A percentile compares a stretch with the other conserved stretches of the same genome.
These are phyloP conservation scores for Tarsius wallacei DNA, from an alignment of 2,797 vertebrate genomes.

Conservation along the genomic window DNA sequence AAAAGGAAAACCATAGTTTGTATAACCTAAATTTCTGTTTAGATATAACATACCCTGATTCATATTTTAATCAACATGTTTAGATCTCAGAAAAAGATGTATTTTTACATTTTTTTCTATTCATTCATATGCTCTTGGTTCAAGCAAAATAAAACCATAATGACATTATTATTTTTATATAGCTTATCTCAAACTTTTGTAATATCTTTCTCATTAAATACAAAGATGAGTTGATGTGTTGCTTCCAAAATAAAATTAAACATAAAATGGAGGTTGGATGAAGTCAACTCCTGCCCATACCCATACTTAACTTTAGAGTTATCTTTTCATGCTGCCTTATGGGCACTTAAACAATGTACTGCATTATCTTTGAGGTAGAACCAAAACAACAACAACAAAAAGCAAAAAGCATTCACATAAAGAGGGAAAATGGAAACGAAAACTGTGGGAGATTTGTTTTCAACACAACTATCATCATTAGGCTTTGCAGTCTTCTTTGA, in stretches of 20 bases:
- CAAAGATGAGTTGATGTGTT: conserved; percentile 62
- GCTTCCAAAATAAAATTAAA: conserved; percentile 69
- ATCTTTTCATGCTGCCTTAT: conserved; percentile 89
- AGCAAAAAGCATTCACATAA: conserved; percentile 68
- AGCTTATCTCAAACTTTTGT: conserved; percentile 73
- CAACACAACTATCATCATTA: conserved; percentile 84
- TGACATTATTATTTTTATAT: conserved; percentile 5
- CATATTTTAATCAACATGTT: conserved; percentile 59
- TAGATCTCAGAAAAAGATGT: conserved; percentile 12
- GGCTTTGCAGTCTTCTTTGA: conserved; percentile 93
- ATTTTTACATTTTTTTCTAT: conserved; percentile 29
- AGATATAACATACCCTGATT: not conserved
- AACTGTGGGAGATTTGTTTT: not conserved
- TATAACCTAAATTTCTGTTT: conserved; percentile 47
- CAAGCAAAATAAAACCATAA: conserved; percentile 72
- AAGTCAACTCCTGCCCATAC: not conserved
- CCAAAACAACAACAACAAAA: conserved; percentile 64
- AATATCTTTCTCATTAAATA: conserved; percentile 76
- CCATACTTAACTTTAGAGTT: conserved; percentile 49
- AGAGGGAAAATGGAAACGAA: conserved; percentile 36
- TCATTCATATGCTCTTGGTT: conserved; percentile 40
- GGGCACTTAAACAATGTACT: conserved; percentile 90
- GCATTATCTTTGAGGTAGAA: conserved; percentile 94
- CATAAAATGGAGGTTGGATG: conserved; percentile 32
- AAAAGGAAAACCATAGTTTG: conserved; percentile 9